phyloP scores from a whole-genome alignment of 2,888 invertebrate species.

The Hydraecia micacea region DNA sequence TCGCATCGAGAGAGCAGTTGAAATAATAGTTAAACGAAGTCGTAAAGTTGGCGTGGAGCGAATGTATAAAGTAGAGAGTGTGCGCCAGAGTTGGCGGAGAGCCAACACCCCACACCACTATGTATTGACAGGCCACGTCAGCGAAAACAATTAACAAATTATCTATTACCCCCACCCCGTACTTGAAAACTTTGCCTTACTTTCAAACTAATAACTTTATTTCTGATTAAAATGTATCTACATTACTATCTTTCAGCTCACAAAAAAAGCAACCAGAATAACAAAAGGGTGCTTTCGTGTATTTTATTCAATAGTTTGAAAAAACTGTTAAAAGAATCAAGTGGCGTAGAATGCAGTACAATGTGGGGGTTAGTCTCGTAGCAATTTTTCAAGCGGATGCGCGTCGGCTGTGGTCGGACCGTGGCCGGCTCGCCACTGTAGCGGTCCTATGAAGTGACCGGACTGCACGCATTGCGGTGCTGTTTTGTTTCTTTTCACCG shows the following conservation, averaged over 20 bases:
- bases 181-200: constrained; percentile 20
- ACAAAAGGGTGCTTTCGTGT: constrained; percentile 2
- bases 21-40: constrained; percentile 81
- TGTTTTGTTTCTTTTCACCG: constrained; percentile 66
- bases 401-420: constrained; percentile 49
- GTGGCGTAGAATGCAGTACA: constrained; percentile 42
- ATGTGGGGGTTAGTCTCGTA: constrained; percentile 41
- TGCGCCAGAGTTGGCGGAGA: constrained; percentile 77
- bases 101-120: constrained; percentile 76
- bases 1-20: constrained; percentile 77
- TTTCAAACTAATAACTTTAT: background rate
- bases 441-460: constrained; percentile 58
- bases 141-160: constrained; percentile 77
- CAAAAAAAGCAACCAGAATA: background rate
- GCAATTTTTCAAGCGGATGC: constrained; percentile 66
- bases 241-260: background rate
- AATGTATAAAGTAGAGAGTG: constrained; percentile 77
- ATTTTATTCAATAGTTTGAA: constrained; percentile 25
- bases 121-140: constrained; percentile 73
- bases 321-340: constrained; percentile 29
- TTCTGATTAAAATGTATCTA: background rate
- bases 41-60: constrained; percentile 80
- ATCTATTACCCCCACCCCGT: constrained; percentile 55
- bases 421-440: constrained; percentile 47
- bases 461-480: constrained; percentile 66